Evolutionary conservation across 2,888 invertebrate species (phyloP).

Genomic region (Herminia tarsipennalis): DNA sequence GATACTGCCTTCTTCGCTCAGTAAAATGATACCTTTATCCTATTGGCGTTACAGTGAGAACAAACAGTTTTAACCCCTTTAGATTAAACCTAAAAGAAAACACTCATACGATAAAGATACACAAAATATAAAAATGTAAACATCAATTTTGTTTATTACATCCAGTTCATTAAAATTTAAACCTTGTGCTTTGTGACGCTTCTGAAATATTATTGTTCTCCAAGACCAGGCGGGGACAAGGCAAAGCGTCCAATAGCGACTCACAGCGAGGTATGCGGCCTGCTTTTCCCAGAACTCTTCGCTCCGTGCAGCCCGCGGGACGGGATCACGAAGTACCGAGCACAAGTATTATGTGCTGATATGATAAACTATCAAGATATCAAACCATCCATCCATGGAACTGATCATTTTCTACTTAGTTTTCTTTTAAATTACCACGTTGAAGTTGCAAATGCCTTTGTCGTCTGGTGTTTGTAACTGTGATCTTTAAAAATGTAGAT

Average conservation of each 20-base stretch:
- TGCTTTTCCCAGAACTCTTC: slow-evolving; percentile 81
- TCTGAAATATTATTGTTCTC: slow-evolving; percentile 56
- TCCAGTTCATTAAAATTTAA: not conserved
- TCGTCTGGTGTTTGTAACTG: too few species aligned
- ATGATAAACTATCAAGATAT: slow-evolving; percentile 22
- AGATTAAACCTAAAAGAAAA: too few species aligned
- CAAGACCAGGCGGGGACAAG: slow-evolving; percentile 50
- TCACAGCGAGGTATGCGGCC: slow-evolving; percentile 77
- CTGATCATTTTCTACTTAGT: not conserved
- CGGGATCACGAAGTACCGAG: slow-evolving; percentile 49
- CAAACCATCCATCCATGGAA: not conserved
- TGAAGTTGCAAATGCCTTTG: too few species aligned
- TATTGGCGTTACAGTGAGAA: too few species aligned
- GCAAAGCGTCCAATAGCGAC: slow-evolving; percentile 66
- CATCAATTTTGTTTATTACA: not conserved
- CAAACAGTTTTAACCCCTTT: too few species aligned
- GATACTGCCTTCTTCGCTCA: too few species aligned
- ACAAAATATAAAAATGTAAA: too few species aligned
- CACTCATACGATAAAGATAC: too few species aligned
- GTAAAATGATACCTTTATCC: too few species aligned
- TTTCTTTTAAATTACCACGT: too few species aligned
- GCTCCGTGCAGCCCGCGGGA: slow-evolving; percentile 49
- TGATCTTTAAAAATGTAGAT: too few species aligned
- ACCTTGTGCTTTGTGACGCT: slow-evolving; percentile 19
- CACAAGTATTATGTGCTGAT: slow-evolving; percentile 29